Evolutionary conservation across 2,888 invertebrate genomes (phyloP), one percentile per base, ranked within the genome.

Genomic region (Drosophila pseudotalamancana): DNA sequence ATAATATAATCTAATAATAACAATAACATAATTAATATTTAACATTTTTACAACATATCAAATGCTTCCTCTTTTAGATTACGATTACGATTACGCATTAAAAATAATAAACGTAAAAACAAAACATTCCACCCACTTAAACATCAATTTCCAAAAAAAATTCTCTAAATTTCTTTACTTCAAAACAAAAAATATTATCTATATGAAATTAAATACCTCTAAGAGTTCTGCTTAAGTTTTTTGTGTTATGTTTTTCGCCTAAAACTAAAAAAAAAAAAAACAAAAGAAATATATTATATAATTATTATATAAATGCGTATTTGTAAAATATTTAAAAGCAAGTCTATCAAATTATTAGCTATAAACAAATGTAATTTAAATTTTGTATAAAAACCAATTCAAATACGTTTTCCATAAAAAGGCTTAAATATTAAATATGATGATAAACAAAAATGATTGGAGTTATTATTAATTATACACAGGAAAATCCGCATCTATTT

Each of bases 41-140:
- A 50, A 85, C 72, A 79, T 80, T 86, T 86, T 85, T 87, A 89
- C 80, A 88, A 89, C 90, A 89, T 89, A 89, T 89, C 90, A 89
- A 89, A 88, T 87, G 89, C 90, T 89, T 89, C 90, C 90, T 89
- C 77, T 61, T 67, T 54, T 76, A 83, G 87, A 62, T 49, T 71
- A 63, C 45, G 34, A 51, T 62, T 55, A 65, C 25, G 50, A 57
- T 42, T 65, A 81, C 42, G 56, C 53, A 55, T 69, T 74, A 60
- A 45, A 45, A 55, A n/a, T n/a, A 29, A 34, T 40, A 34, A 21
- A 39, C 12, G 8, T 21, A 59, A 46, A n/a, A n/a, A 29, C 16
- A 29, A 8, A 27, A 21, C 16, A 37, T 37, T 43, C 12, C 16
- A n/a, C n/a, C n/a, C n/a, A n/a, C n/a, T n/a, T n/a, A n/a, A n/a